phyloP scores from a whole-genome alignment of 2,113 vertebrate genomes.

The Malurus melanocephalus region DNA sequence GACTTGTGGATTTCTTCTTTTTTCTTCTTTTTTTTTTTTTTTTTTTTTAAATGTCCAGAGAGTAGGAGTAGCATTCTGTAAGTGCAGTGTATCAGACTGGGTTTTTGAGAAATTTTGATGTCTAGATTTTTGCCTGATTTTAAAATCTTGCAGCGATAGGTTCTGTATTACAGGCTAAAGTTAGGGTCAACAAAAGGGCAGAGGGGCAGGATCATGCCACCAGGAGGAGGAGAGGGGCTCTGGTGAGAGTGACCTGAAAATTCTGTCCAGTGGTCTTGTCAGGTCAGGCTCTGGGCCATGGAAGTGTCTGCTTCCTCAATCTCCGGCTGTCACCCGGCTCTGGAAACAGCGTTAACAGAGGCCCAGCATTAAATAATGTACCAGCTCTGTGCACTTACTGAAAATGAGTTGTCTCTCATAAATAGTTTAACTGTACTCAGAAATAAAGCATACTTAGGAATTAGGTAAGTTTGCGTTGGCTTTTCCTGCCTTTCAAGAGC shows the following conservation, averaged over 20 bases:
- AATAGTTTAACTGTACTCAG: neutral
- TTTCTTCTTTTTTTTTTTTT: neutral
- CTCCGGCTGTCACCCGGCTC: neutral
- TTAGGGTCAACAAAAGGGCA: neutral
- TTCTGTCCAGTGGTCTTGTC: neutral
- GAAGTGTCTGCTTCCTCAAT: neutral
- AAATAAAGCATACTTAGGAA: neutral
- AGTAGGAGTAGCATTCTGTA: neutral
- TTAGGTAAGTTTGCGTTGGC: neutral
- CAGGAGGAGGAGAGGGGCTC: neutral
- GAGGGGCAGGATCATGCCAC: accelerated
- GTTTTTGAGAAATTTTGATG: neutral
- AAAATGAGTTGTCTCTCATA: neutral
- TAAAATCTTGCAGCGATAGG: neutral
- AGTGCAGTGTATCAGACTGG: neutral
- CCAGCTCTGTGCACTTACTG: neutral
- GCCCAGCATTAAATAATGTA: neutral
- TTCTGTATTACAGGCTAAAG: neutral
- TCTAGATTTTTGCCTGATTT: neutral
- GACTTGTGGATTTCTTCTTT: neutral
- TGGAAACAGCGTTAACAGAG: neutral
- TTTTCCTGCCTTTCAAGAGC: neutral
- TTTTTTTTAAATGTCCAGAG: neutral
- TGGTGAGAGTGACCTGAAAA: neutral
- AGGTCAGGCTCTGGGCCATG: neutral